Evolutionary conservation across 92 coral and sea anemone species (phyloP), one percentile per base, ranked within the genome.

Genomic region (Heliopora coerulea): DNA sequence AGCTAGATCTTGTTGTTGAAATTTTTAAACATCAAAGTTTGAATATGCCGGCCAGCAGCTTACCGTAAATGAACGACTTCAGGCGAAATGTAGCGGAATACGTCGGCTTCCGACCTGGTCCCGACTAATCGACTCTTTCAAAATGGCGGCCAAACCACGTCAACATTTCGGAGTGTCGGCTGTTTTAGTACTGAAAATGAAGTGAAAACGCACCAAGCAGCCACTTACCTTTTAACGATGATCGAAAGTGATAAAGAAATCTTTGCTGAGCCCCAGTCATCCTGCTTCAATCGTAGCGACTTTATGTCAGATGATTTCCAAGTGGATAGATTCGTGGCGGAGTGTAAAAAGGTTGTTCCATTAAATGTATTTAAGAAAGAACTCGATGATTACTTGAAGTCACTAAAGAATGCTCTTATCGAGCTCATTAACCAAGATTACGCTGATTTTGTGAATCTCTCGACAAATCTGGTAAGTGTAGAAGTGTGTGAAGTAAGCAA

Each of bases 401-500:
- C 93, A 30, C 78, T 95, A 56, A 95, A 88, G 79, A 89, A 84
- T 69, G 99, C 99, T 10, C 78, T 95, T 59, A 95, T 95, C 33
- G 99, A 95, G 83, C 88, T 95, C 75, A 95, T 95, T 56, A 95
- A 92, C 59, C 93, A 92, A 79, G 97, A 92, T 75, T 92, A 92
- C 82, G 97, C 97, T 11, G 99, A 95, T 81, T 95, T 95, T 54
- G 99, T 95, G 39, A 95, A 95, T 60, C 75, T 95, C 44, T 95
- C 99, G 13, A 90, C 99, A 19, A 95, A 90, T 68, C 82, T 95
- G 89, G 99, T 95, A 74, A 73, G 97, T 39, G 10, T 42, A n/a
- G n/a, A n/a, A n/a, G n/a, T n/a, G n/a, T n/a, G n/a, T n/a, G n/a
- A n/a, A n/a, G n/a, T n/a, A n/a, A n/a, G n/a, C n/a, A n/a, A n/a